Conservation (phyloP, 2,113 vertebrate genomes). For the Prionailurus viverrinus region DNA sequence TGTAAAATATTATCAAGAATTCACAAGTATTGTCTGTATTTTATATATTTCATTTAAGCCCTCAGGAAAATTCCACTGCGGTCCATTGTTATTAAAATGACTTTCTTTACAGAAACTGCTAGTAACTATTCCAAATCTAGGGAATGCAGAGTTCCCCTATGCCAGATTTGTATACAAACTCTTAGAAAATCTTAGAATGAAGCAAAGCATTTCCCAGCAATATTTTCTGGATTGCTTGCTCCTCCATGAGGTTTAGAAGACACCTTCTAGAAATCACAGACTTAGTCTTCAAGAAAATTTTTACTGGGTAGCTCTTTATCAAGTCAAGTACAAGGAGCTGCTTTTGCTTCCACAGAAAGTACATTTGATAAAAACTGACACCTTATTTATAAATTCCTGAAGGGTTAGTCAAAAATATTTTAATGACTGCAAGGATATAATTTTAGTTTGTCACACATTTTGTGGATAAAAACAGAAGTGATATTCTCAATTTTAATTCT, state of each 20-base stretch:
- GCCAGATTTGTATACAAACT: not conserved
- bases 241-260: constrained; percentile 43
- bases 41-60: not conserved
- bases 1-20: not conserved
- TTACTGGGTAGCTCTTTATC: not conserved
- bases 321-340: not conserved
- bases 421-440: constrained; percentile 42
- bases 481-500: constrained; percentile 64
- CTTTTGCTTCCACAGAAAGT: constrained; percentile 45
- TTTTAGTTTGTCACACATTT: constrained; percentile 37
- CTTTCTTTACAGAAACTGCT: constrained; percentile 37
- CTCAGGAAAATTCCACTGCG: not conserved
- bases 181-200: constrained; percentile 50
- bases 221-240: constrained; percentile 40
- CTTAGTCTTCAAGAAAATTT: not conserved
- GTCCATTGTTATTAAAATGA: not conserved
- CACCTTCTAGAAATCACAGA: not conserved
- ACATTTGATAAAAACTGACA: constrained; percentile 23
- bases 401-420: constrained; percentile 31
- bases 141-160: not conserved
- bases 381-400: constrained; percentile 54
- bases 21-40: not conserved
- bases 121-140: not conserved
- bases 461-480: constrained; percentile 52
- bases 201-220: not conserved